Percentiles rank a stretch among this genome's conserved stretches.
Conservation (phyloP, 2,113 vertebrate species). For the Calidris pygmaea region DNA sequence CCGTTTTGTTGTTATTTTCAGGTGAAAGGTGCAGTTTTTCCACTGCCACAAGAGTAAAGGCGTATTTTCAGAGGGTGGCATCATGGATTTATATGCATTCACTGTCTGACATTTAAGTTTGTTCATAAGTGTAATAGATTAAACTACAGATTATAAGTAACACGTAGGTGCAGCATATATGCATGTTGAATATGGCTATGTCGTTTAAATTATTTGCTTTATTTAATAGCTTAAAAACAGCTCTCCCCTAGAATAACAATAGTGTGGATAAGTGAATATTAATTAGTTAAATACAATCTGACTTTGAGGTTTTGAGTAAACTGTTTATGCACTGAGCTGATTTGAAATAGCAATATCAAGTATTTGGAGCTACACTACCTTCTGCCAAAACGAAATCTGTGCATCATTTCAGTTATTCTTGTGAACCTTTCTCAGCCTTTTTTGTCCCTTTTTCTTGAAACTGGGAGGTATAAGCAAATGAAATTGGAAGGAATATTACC, state of each 20-base stretch:
- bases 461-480: not conserved
- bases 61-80: not conserved
- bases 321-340: not conserved
- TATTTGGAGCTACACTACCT: not conserved
- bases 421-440: not conserved
- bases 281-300: not conserved
- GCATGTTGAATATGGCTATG: not conserved
- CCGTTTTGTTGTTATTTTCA: not conserved
- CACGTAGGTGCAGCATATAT: fast-evolving
- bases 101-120: not conserved
- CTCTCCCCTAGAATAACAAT: not conserved
- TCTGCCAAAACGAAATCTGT: not conserved
- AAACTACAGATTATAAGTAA: not conserved
- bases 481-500: not conserved
- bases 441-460: not conserved
- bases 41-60: not conserved
- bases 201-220: not conserved
- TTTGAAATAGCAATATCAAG: not conserved
- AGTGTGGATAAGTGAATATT: not conserved
- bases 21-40: not conserved
- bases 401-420: not conserved
- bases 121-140: not conserved
- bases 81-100: not conserved
- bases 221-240: not conserved
- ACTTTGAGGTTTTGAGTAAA: not conserved